These are phyloP conservation scores for Dryobates pubescens DNA, from an alignment of 2,797 vertebrate genomes.

Conservation along the genomic window DNA sequence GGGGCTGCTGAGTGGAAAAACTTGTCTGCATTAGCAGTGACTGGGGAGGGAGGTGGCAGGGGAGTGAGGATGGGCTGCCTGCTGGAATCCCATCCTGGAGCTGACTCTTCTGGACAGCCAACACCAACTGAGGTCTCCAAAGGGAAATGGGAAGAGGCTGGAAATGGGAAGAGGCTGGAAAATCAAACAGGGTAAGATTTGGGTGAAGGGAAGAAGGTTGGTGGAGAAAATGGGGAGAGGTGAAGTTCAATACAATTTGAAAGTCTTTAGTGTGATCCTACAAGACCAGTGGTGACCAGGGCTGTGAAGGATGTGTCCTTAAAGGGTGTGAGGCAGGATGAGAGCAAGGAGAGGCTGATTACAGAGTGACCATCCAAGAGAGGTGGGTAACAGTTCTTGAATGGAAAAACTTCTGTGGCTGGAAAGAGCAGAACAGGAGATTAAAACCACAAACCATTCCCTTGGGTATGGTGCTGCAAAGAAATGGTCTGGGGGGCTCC, in stretches of 20 bases:
- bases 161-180: not conserved
- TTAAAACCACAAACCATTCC: not conserved
- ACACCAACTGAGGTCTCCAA: not conserved
- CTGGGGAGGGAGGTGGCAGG: not conserved
- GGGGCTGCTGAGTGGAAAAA: not conserved
- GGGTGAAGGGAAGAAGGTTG: not conserved
- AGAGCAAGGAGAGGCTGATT: not conserved
- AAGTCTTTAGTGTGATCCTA: not conserved
- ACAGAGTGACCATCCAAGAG: fast-evolving
- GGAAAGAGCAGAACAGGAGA: not conserved
- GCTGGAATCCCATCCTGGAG: not conserved
- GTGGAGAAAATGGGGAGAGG: not conserved
- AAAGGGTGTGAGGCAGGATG: not conserved
- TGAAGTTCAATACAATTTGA: not conserved
- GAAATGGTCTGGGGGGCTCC: not conserved
- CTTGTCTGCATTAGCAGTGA: not conserved
- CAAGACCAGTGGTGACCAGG: not conserved
- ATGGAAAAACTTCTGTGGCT: not conserved
- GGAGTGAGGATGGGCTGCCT: not conserved
- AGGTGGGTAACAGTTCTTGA: fast-evolving
- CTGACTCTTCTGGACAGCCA: not conserved
- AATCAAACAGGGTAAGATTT: not conserved
- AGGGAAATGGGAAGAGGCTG: not conserved
- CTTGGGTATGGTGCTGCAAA: not conserved
- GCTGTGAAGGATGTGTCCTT: not conserved